phyloP scores from a whole-genome alignment of 2,797 vertebrate genomes.

The Pseudochirops corinnae region DNA sequence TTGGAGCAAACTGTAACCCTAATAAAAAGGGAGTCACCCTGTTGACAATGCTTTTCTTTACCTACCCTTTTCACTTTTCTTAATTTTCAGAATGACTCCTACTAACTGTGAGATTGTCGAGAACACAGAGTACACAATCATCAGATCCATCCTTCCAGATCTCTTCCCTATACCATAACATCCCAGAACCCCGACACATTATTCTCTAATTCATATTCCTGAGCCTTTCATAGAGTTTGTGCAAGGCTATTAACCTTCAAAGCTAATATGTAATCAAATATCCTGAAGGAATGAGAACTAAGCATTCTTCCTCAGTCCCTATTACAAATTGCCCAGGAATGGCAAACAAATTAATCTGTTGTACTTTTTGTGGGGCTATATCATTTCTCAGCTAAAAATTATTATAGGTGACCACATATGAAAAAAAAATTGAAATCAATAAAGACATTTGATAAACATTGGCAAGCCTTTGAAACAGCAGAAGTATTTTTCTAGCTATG shows the following conservation, averaged over 20 bases:
- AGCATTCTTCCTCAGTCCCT: conserved; percentile 20
- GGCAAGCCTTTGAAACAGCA: not conserved
- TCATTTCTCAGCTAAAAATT: not conserved
- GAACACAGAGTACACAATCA: no score
- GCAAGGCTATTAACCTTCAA: not conserved
- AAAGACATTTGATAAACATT: not conserved
- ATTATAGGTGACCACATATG: not conserved
- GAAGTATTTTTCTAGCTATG: not conserved
- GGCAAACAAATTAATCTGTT: conserved; percentile 58
- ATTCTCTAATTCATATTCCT: not conserved
- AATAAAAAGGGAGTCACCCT: not conserved
- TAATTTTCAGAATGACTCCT: conserved; percentile 28
- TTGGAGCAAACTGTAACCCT: not conserved
- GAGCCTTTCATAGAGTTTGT: not conserved
- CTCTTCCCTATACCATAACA: no score
- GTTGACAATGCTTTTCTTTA: not conserved
- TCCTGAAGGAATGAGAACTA: conserved; percentile 65
- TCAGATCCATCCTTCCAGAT: no score
- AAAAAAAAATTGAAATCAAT: not conserved
- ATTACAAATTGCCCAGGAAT: conserved; percentile 43
- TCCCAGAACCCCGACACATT: not conserved
- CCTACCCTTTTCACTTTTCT: conserved; percentile 18
- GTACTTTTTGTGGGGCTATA: not conserved
- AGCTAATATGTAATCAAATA: accelerated
- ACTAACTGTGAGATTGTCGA: conserved; percentile 1